These are phyloP conservation scores for Petrocephalus zakoni DNA, from an alignment of 2,113 vertebrate species.

Conservation along the genomic window DNA sequence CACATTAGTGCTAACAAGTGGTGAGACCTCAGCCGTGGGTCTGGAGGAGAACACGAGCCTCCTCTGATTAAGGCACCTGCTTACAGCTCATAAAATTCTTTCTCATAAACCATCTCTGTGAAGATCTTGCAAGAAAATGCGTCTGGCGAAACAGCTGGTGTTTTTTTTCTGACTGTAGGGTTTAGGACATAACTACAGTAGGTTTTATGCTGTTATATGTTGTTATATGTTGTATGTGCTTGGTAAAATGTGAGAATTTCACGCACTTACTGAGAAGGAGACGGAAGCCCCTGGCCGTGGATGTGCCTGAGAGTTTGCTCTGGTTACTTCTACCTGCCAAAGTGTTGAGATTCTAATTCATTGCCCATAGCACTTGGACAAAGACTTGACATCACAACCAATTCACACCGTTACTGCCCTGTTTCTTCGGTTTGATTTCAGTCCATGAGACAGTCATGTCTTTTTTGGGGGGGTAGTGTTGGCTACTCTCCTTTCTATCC, in stretches of 20 bases:
- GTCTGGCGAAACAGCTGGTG: background rate
- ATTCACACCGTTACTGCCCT: background rate
- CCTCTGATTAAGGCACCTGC: constrained; percentile 1
- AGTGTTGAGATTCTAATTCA: background rate
- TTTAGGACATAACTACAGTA: background rate
- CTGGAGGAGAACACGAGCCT: background rate
- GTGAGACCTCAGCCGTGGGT: background rate
- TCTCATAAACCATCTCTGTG: background rate
- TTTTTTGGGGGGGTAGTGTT: background rate
- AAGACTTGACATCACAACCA: background rate
- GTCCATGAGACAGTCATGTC: background rate
- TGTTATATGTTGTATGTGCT: too few relatives aligned
- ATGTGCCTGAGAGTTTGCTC: background rate
- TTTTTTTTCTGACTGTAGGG: background rate
- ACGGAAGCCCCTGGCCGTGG: background rate
- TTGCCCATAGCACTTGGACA: background rate
- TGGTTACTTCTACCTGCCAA: background rate
- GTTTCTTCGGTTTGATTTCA: background rate
- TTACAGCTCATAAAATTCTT: background rate
- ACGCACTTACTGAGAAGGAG: background rate
- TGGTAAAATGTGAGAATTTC: background rate
- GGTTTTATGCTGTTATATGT: background rate
- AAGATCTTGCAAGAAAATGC: background rate
- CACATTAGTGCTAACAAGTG: background rate
- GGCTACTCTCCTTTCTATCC: background rate